Base-by-base conservation (phyloP, 2,113 vertebrate genomes). In the Pithys albifrons region DNA sequence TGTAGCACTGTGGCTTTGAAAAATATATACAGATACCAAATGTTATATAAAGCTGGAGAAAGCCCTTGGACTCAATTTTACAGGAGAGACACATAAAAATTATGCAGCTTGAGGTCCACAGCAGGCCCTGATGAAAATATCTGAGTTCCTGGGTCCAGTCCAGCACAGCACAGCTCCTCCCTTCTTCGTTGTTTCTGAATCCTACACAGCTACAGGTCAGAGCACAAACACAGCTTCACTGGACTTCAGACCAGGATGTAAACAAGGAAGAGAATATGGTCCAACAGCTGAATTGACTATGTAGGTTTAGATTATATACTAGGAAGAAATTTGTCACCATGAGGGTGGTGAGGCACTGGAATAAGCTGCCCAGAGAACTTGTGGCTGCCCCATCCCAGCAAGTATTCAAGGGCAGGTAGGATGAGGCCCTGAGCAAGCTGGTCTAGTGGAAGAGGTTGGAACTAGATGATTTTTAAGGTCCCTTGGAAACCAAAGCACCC, bases 181-280 rank as follows among this genome's bases (percentile, higher is more conserved):
- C 9, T 7, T 54, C n/a, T 67, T 64, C 2, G 0, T 17, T 0
- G 0, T 7, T 20, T 19, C n/a, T 35, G 37, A 31, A 43, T 15
- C 23, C 23, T 15, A 19, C 31, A 24, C 6, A 78, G n/a, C 29
- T 20, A 4, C 2, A 28, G 9, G 4, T 4, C n/a, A 31, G 31
- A 67, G 37, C 29, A 81, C 10, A 77, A n/a, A 29, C 14, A 29
- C 29, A 7, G 22, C 20, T 22, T 69, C 23, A 7, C 17, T 2
- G 14, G 5, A 4, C 18, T 81, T 57, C 1, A 6, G 14, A 64
- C 17, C 33, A 62, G n/a, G 17, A 14, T 17, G 28, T 33, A 29
- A 52, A 7, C 23, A 45, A 59, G 39, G 25, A 87, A 57, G 20
- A 72, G 14, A 77, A 24, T 10, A 23, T 0, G 0, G 19, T 9